phyloP scores from a whole-genome alignment of 1,140 invertebrate genomes.

The Penaeus indicus region DNA sequence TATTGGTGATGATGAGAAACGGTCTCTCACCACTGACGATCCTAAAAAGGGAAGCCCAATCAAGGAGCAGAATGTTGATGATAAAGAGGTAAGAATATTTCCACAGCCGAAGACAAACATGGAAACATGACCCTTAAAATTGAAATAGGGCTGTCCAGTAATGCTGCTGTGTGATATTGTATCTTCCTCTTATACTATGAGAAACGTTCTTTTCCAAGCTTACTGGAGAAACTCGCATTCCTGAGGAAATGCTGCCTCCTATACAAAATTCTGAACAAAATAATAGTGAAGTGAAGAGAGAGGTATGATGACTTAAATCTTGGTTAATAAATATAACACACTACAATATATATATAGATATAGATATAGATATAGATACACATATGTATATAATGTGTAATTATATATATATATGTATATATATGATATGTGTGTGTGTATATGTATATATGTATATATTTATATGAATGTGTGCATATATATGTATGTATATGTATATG shows the following conservation, averaged over 20 bases:
- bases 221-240: conserved; percentile 39
- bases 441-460: no score
- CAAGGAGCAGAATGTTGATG: conserved; percentile 48
- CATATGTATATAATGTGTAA: no score
- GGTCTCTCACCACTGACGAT: conserved; percentile 36
- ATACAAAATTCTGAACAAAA: not conserved
- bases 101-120: not conserved
- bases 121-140: no score
- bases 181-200: not conserved
- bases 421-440: no score
- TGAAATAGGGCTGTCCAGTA: no score
- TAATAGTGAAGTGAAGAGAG: not conserved
- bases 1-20: conserved; percentile 30
- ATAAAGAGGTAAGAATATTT: conserved; percentile 47
- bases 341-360: no score
- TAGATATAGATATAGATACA: no score
- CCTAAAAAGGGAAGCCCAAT: conserved; percentile 36
- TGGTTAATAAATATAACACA: no score
- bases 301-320: not conserved
- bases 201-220: conserved; percentile 52
- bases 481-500: no score
- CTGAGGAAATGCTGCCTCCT: conserved; percentile 30
- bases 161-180: not conserved
- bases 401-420: no score
- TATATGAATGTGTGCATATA: no score